phyloP scores from a whole-genome alignment of 2,113 vertebrate species.

The Benthochromis sp. region DNA sequence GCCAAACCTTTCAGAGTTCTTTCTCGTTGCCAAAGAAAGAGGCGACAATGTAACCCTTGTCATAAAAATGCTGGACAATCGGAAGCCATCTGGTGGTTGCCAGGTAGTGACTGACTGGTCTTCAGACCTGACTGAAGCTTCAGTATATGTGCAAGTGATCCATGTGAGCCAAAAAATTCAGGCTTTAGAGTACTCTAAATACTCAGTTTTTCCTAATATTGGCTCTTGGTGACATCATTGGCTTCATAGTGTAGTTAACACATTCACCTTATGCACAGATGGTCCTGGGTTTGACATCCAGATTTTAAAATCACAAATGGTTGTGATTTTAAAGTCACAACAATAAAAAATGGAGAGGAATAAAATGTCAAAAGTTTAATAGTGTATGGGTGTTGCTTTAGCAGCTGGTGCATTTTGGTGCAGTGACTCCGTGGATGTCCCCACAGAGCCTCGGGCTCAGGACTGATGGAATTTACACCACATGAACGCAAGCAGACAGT shows the following conservation, averaged over 20 bases:
- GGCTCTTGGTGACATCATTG: background rate
- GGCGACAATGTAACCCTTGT: background rate
- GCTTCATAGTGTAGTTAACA: background rate
- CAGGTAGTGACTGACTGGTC: background rate
- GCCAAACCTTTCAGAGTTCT: background rate
- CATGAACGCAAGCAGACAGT: background rate
- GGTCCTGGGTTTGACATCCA: background rate
- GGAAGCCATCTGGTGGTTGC: background rate
- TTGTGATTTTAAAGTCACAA: background rate
- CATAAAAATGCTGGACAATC: background rate
- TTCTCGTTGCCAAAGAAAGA: background rate
- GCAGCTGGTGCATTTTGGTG: background rate
- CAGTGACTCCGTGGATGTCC: accelerated
- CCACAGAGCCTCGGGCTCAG: background rate
- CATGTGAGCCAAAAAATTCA: background rate
- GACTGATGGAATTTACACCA: background rate
- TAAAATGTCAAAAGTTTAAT: background rate
- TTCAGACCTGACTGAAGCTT: background rate
- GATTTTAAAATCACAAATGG: background rate
- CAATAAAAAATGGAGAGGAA: background rate
- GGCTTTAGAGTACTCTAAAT: background rate
- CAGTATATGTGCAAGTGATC: background rate
- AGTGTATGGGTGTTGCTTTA: background rate
- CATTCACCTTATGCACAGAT: background rate
- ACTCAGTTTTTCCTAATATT: background rate